Evolutionary conservation across 2,888 invertebrate species (phyloP).

Genomic region (Cecidostiba fungosa): DNA sequence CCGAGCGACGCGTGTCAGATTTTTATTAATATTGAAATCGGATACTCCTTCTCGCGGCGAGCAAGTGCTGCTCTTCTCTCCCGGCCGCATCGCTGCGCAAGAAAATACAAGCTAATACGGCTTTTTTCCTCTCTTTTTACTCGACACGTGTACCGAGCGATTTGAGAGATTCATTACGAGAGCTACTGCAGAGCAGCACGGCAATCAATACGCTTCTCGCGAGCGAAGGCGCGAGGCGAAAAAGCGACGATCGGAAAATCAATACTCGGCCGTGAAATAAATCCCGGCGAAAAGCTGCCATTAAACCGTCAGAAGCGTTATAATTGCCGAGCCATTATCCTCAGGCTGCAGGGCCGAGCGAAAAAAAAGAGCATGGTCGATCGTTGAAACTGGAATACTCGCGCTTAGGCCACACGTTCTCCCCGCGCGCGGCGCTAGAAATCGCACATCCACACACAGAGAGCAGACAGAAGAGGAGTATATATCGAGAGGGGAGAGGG

Average conservation of each 20-base stretch:
- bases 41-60: not conserved
- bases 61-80: not conserved
- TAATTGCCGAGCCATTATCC: constrained; percentile 58
- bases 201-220: not conserved
- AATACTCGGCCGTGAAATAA: constrained; percentile 56
- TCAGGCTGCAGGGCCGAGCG: not conserved
- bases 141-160: not conserved
- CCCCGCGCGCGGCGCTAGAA: not conserved
- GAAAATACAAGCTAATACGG: not conserved
- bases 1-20: constrained; percentile 2
- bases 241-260: constrained; percentile 42
- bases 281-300: constrained; percentile 34
- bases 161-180: not conserved
- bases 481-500: not conserved
- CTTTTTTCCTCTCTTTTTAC: no score
- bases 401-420: constrained; percentile 5
- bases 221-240: not conserved
- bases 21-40: constrained; percentile 41
- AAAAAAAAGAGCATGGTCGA: constrained; percentile 30
- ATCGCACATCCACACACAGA: constrained; percentile 11
- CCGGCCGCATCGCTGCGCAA: not conserved
- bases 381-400: constrained; percentile 35
- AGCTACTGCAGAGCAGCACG: no score
- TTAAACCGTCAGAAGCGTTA: constrained; percentile 55
- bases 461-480: not conserved